Evolutionary conservation across 2,113 vertebrate species (phyloP).

Genomic region (Onychostruthus taczanowskii): DNA sequence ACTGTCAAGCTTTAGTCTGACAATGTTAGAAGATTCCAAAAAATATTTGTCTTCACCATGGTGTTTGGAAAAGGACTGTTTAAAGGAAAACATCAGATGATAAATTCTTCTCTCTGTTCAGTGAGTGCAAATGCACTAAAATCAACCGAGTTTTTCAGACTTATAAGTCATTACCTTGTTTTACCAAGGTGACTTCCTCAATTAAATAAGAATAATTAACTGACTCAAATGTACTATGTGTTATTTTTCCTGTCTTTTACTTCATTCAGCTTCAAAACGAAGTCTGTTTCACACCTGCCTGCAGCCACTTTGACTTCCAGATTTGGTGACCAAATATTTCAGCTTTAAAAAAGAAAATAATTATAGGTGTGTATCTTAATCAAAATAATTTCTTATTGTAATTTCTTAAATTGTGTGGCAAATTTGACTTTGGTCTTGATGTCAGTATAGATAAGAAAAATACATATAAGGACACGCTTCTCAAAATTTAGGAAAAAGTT

Average conservation of each 20-base stretch:
- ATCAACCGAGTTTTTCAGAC: background rate
- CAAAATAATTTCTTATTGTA: background rate
- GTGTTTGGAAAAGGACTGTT: background rate
- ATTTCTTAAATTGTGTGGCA: background rate
- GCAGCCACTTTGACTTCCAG: background rate
- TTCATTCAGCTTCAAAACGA: background rate
- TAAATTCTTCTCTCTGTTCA: background rate
- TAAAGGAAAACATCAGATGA: background rate
- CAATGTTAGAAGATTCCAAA: background rate
- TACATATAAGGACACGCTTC: background rate
- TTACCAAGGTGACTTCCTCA: background rate
- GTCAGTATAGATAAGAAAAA: background rate
- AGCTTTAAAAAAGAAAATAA: background rate
- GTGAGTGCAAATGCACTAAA: background rate
- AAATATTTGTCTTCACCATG: background rate
- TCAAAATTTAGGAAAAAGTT: background rate
- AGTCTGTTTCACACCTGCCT: background rate
- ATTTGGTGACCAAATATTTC: background rate
- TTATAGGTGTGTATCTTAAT: accelerated
- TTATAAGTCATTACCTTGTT: background rate
- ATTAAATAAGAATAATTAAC: background rate
- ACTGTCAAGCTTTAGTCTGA: background rate
- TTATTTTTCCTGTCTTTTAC: background rate
- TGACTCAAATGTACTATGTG: background rate
- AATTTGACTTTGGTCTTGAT: background rate